Conservation (phyloP, 2,113 vertebrate genomes). For the Pelmatolapia mariae region DNA sequence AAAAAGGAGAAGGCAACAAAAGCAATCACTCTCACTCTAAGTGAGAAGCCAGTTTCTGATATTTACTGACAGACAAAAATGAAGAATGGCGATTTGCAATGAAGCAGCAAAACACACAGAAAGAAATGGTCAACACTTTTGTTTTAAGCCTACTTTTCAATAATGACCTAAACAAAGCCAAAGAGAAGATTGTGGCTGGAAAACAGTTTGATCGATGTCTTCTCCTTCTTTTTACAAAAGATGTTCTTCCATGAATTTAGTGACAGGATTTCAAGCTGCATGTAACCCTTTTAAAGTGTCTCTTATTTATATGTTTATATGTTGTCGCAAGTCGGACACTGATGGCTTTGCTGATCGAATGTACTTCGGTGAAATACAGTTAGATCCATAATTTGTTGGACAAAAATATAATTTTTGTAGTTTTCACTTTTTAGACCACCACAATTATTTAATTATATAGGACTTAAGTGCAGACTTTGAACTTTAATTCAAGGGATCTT, state of each 20-base stretch:
- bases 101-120: neutral
- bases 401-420: neutral
- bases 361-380: neutral
- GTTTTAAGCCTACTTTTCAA: neutral
- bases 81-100: neutral
- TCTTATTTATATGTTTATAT: neutral
- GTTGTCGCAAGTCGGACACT: fast-evolving
- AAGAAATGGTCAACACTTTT: neutral
- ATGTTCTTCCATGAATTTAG: neutral
- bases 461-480: neutral
- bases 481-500: neutral
- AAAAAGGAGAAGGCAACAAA: neutral
- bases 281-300: neutral
- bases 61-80: neutral
- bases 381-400: neutral
- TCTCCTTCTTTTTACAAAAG: neutral
- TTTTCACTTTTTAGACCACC: neutral
- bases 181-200: neutral
- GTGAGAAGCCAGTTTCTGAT: neutral
- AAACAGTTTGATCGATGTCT: fast-evolving
- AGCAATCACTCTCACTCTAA: neutral
- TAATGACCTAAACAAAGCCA: neutral
- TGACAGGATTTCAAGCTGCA: neutral
- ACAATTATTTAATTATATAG: neutral
- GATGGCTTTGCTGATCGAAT: neutral